Base-by-base conservation (phyloP, 2,113 vertebrate species). In the Castor canadensis region DNA sequence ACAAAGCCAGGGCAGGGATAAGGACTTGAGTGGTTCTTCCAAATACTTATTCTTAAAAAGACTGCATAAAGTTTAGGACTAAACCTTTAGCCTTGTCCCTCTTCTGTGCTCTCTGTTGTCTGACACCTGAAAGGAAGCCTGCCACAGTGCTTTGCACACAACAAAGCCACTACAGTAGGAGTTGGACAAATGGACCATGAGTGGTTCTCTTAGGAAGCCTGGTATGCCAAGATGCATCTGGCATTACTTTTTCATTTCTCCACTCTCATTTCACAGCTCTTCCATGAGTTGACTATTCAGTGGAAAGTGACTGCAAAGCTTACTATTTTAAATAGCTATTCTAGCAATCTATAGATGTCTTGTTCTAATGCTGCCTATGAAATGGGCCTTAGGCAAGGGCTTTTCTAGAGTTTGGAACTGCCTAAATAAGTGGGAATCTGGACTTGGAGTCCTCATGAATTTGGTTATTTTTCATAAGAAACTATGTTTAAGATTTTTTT, bases 321-420 rank as follows among this genome's bases (percentile, higher is more conserved):
- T 67, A 2, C 3, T 24, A 9, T 47, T 80, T 69, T 49, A 81
- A 32, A 30, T 54, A 45, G 4, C 40, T 52, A 15, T 49, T 38
- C 11, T 32, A 40, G 22, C 22, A 1, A 56, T 38, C 35, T 10
- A 26, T 19, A 7, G 6, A 52, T 38, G 62, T 45, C 56, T 49
- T 11, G 7, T 43, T 58, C 40, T 66, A 60, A 10, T 24, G 45
- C 62, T 64, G 28, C 52, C 56, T 5, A 2, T 32, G 11, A 82
- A 58, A 49, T 15, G 77, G 67, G 35, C 72, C 17, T 8, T 1
- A 38, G 73, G 75, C 62, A 60, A 80, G 40, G 43, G 43, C 69
- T 92, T 93, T 93, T 79, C 58, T 66, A 60, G 89, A 58, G 86
- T 83, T 47, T 76, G 58, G 38, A 93, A 26, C 49, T 75, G 45